Base-by-base conservation (phyloP, 2,888 invertebrate species). In the Trichogramma dendrolimi region DNA sequence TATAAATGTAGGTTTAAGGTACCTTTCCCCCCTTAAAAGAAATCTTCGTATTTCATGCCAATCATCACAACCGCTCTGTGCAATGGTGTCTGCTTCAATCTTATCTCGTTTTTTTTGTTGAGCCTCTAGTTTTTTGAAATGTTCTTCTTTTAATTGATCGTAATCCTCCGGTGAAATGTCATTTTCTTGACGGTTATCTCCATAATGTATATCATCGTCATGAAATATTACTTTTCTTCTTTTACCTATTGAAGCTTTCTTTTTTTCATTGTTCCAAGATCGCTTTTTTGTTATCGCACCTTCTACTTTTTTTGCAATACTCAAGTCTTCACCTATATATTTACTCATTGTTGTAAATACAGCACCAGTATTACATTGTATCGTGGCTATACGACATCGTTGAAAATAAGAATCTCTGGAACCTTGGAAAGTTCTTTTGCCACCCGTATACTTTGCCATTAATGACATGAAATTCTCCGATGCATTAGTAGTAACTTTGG, bases 71-170 rank as follows among this genome's bases (percentile, higher is more conserved):
- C 51, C 48, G 14, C 62, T 54, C 60, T 66, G 67, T 2, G 48
- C 10, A 27, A 55, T 56, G 6, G 67, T 67, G 2, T 44, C 27
- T n/a, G n/a, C 38, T 58, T 67, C 66, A 7, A 64, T 63, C 5
- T 54, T 48, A 11, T 56, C 55, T 8, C 62, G 55, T 27, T 61
- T 57, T 6, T 27, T 38, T 10, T 49, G 55, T 53, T 53, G 5
- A 11, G 47, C 27, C 7, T 38, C n/a, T 41, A 67, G 55, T 47
- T 60, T 59, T 46, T 55, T 27, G 1, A 64, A 43, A 48, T 67
- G 67, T 41, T 53, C 52, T 4, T 47, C 14, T 1, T 7, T 11
- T 7, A 61, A 4, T 47, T 44, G 39, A 47, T 62, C 52, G 11
- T 43, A 59, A 10, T 2, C 48, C 27, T 47, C 50, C 41, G 48